Evolutionary conservation across 2,888 invertebrate genomes (phyloP), one percentile per base, ranked within the genome.

Genomic region (Creontiades dilutus): DNA sequence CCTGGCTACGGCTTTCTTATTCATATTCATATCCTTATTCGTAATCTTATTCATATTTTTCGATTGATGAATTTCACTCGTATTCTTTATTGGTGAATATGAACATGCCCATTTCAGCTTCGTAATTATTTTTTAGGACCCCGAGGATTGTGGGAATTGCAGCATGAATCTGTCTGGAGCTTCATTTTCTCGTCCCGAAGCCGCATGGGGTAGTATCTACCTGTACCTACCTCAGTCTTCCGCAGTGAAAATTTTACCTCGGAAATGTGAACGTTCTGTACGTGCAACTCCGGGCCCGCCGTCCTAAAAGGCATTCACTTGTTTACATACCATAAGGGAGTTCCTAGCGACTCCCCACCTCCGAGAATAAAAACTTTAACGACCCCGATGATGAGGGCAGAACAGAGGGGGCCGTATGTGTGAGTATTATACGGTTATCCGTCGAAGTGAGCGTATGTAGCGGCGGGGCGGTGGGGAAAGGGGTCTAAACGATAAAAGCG

Each of bases 311-410:
- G 87, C 47, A 28, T 75, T 61, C 48, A 75, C 55, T 61, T 61
- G 48, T 75, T 47, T 76, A 76, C 76, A 76, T 76, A 76, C 76
- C 76, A 37, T 46, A 76, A 46, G 76, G 37, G 76, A 37, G 28
- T 76, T 78, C 46, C 78, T 19, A 78, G 47, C 16, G 78, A n/a
- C 78, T 76, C 37, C 78, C 78, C 47, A 78, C 78, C 78, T 16
- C 78, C 16, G 46, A 19, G 47, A 61, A 57, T 85, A 57, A 85
- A 85, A 85, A 85, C 27, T 85, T 85, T 85, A 85, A 85, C 85
- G 85, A 85, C 28, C 85, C 85, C 27, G 57, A 85, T 85, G 61
- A 85, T 85, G 85, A 85, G 61, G 85, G 82, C 57, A 61, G 37
- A 37, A 61, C 37, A 61, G 85, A 28, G 46, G 46, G 23, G 23